These are phyloP conservation scores for Grammomys dolichurus DNA, from an alignment of 2,113 vertebrate species.

Conservation along the genomic window DNA sequence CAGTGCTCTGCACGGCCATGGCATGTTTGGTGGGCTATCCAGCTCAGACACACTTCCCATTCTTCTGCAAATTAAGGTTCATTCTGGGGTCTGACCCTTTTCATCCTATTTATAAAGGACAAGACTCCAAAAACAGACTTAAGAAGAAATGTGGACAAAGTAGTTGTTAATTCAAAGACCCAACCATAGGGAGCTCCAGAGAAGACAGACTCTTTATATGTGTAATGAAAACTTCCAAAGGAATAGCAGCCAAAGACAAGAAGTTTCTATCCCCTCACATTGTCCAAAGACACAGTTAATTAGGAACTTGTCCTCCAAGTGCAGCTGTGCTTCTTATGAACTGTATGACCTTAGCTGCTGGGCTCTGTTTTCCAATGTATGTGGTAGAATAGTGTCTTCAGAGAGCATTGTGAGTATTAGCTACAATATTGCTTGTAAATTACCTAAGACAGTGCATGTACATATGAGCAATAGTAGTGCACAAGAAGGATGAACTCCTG, in stretches of 20 bases:
- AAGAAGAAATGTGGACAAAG: slow-evolving; percentile 8
- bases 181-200: neutral
- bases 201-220: neutral
- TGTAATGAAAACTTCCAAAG: slow-evolving; percentile 29
- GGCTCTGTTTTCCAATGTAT: neutral
- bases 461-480: neutral
- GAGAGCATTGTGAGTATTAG: neutral
- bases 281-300: neutral
- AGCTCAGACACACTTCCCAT: neutral
- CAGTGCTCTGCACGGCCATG: neutral
- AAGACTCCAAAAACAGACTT: slow-evolving; percentile 31
- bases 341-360: neutral
- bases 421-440: neutral
- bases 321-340: neutral
- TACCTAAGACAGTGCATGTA: neutral
- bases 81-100: slow-evolving; percentile 4
- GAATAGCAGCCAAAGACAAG: neutral
- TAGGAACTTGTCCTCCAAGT: neutral
- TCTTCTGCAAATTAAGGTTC: slow-evolving; percentile 25
- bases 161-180: slow-evolving; percentile 2
- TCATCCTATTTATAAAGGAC: slow-evolving; percentile 55
- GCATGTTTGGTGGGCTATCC: neutral
- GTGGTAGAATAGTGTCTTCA: neutral
- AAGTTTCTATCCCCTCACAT: neutral
- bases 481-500: neutral